Evolutionary conservation across 1,140 invertebrate species (phyloP).

Genomic region (Pentalonia nigronervosa): DNA sequence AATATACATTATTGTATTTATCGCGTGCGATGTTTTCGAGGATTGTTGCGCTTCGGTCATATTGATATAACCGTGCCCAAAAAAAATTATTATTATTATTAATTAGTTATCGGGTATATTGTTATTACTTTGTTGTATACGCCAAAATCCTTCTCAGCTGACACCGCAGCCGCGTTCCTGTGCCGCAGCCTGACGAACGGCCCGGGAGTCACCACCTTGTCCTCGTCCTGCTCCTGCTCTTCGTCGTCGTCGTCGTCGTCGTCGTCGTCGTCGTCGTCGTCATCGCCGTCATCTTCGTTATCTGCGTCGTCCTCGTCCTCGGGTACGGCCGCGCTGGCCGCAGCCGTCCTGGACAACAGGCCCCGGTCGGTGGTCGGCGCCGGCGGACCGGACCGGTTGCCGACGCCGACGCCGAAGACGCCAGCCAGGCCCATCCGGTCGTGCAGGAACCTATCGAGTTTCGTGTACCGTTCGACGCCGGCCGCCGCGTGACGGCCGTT

Average conservation of each 20-base stretch:
- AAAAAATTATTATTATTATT: not conserved
- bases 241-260: constrained; percentile 8
- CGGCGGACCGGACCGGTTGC: not conserved
- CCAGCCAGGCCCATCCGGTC: constrained; percentile 25
- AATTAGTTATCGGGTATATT: not conserved
- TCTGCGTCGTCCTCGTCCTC: not conserved
- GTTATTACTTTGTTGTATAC: constrained; percentile 20
- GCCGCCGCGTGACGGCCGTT: not conserved
- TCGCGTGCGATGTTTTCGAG: too few relatives aligned
- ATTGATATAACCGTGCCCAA: not conserved
- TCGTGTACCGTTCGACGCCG: not conserved
- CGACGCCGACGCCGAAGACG: not conserved
- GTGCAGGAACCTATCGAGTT: constrained; percentile 42
- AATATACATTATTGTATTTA: not conserved
- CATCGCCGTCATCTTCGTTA: constrained; percentile 26
- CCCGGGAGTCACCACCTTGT: not conserved
- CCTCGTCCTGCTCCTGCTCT: not conserved
- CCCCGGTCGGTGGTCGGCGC: constrained; percentile 3
- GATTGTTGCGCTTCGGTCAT: too few relatives aligned
- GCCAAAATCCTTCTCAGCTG: not conserved
- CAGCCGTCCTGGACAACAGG: not conserved
- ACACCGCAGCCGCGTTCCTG: not conserved
- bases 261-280: not conserved
- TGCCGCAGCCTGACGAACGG: constrained; percentile 16
- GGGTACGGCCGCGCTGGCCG: not conserved